Percentiles rank a stretch among this genome's conserved stretches.
Conservation (phyloP, 2,888 invertebrate species). For the Chromoteleia sp. region DNA sequence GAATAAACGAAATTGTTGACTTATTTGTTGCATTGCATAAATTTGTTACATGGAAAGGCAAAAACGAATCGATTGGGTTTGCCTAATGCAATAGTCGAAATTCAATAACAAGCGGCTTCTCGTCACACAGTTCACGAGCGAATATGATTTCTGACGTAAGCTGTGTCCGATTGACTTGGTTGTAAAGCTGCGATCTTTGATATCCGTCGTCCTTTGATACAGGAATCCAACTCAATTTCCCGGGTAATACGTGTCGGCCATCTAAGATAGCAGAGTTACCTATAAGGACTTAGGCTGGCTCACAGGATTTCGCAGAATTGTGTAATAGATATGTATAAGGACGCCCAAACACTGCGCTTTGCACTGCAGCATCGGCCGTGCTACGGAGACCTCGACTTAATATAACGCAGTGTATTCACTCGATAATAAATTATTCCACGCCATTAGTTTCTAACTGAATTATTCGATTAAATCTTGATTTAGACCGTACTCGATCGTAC, state of each 20-base stretch:
- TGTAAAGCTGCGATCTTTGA: constrained; percentile 63
- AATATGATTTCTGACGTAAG: constrained; percentile 44
- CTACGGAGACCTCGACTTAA: constrained; percentile 68
- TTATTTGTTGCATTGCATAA: too few relatives aligned
- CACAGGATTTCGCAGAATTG: constrained; percentile 57
- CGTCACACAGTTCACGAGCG: constrained; percentile 32
- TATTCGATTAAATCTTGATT: constrained; percentile 80
- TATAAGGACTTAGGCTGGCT: constrained; percentile 49
- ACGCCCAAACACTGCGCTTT: neutral
- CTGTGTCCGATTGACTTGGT: constrained; percentile 49
- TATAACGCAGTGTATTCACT: constrained; percentile 72
- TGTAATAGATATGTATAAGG: constrained; percentile 66
- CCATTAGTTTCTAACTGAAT: constrained; percentile 75
- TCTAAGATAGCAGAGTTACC: constrained; percentile 62
- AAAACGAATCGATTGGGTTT: too few relatives aligned
- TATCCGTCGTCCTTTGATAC: constrained; percentile 66
- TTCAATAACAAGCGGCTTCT: constrained; percentile 31
- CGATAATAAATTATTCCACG: constrained; percentile 75
- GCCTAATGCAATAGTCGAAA: constrained; percentile 15
- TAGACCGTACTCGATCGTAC: constrained; percentile 68
- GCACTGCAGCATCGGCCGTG: constrained; percentile 8
- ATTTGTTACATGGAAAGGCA: too few relatives aligned
- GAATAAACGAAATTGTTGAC: too few relatives aligned
- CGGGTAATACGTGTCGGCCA: constrained; percentile 64
- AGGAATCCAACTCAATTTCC: constrained; percentile 63